A percentile compares a stretch with the other conserved stretches of the same genome.
These are phyloP conservation scores for Meriones psammophilus DNA, from an alignment of 2,797 vertebrate genomes.

Conservation along the genomic window DNA sequence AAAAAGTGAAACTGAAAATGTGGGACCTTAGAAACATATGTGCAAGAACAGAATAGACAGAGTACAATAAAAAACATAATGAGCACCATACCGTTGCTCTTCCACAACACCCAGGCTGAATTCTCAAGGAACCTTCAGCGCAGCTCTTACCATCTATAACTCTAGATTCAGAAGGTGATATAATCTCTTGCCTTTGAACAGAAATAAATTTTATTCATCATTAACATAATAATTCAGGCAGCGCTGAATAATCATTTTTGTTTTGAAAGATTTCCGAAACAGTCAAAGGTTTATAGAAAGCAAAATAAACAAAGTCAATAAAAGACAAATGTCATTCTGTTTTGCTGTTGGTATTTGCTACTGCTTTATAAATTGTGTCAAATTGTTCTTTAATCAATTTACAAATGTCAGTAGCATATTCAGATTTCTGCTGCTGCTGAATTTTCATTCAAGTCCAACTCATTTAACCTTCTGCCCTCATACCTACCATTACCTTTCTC, in stretches of 20 bases:
- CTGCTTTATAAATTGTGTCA: not conserved
- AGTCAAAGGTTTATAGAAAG: not conserved
- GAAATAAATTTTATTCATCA: not conserved
- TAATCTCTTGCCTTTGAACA: not conserved
- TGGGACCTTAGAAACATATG: not conserved
- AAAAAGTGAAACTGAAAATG: not conserved
- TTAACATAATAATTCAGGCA: not conserved
- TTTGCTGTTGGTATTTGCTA: not conserved
- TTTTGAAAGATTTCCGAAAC: not conserved
- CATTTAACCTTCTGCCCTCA: not conserved
- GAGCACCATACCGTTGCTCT: not conserved
- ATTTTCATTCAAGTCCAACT: not conserved
- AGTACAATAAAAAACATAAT: not conserved
- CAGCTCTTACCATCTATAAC: not conserved
- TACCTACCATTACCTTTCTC: not conserved
- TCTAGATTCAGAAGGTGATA: not conserved
- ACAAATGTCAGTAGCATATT: not conserved
- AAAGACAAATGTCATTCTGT: not conserved
- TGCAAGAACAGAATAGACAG: not conserved
- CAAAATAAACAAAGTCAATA: not conserved
- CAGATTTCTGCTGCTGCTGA: not conserved
- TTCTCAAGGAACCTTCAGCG: not conserved
- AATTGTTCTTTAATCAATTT: not conserved
- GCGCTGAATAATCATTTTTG: not conserved
- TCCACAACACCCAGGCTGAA: not conserved